Evolutionary conservation across 2,113 vertebrate species (phyloP), one percentile per base, ranked within the genome.

Genomic region (Prinia subflava): DNA sequence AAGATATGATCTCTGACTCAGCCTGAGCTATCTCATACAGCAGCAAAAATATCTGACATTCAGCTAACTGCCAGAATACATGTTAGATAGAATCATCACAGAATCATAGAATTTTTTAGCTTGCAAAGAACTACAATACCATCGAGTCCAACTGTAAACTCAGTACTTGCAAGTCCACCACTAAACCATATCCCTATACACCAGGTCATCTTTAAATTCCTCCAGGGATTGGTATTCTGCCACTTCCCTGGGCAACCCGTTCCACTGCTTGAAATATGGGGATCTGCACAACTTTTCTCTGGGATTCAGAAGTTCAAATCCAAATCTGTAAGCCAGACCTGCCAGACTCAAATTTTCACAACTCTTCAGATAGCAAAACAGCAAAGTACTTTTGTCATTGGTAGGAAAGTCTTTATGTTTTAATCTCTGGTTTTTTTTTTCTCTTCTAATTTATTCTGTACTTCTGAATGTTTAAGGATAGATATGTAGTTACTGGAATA

Each of bases 121-220:
- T 31, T 68, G 28, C 25, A 53, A 68, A 68, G 39, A 75, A 10
- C 19, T n/a, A 8, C 7, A 6, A 14, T 25, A 24, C 8, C 16
- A 39, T 21, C 0, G 0, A 31, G 24, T 41, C 28, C 30, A 53
- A 9, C 30, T 30, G 17, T 41, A 47, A 68, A 60, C 5, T 11
- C 47, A 75, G 24, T n/a, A 30, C 30, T 46, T 23, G 11, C 14
- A 53, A 17, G 10, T n/a, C 24, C n/a, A 67, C 16, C 46, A 46
- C 10, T n/a, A 44, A 52, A n/a, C 15, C 33, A 27, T 19, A 7
- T 53, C 13, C 39, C 39, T 18, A 17, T 53, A 10, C 7, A 60
- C 11, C 9, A 68, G 15, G 11, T 22, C 2, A 9, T 10, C 53
- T 75, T 68, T 53, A 53, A 60, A 47, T n/a, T 52, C 13, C 16